Evolutionary conservation across 53 echinoderm and acorn worm species (phyloP).

Genomic region (Stichopus horrens): DNA sequence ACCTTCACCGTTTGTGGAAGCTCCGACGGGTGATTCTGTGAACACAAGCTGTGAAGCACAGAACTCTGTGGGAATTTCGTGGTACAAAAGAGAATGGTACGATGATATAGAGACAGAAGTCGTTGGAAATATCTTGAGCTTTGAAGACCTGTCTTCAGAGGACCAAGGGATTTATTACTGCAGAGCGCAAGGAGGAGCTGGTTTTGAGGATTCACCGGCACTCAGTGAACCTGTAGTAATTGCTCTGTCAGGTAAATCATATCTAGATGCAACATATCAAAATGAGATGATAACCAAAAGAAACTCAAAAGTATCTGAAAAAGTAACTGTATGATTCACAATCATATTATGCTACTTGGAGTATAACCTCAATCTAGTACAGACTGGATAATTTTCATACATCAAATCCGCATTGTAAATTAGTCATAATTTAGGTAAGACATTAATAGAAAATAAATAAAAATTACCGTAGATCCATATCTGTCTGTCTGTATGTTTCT

Average conservation of each 20-base stretch:
- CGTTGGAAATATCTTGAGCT: not conserved
- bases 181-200: not conserved
- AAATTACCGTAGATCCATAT: too few relatives aligned
- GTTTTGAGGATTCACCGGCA: not conserved
- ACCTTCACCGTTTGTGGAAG: not conserved
- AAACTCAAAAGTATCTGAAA: too few relatives aligned
- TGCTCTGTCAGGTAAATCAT: not conserved
- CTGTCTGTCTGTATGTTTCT: too few relatives aligned
- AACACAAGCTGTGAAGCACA: not conserved
- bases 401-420: too few relatives aligned
- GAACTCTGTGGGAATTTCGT: not conserved
- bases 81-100: not conserved
- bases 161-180: not conserved
- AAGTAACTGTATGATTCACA: too few relatives aligned
- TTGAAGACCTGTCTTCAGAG: not conserved
- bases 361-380: too few relatives aligned
- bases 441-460: too few relatives aligned
- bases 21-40: not conserved
- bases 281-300: too few relatives aligned
- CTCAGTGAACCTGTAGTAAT: not conserved
- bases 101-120: not conserved
- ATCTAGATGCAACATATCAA: not conserved
- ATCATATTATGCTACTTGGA: too few relatives aligned
- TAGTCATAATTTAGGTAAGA: too few relatives aligned
- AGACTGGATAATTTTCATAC: too few relatives aligned